Base-by-base conservation (phyloP, 2,113 vertebrate species). In the Notarius quadriscutis region DNA sequence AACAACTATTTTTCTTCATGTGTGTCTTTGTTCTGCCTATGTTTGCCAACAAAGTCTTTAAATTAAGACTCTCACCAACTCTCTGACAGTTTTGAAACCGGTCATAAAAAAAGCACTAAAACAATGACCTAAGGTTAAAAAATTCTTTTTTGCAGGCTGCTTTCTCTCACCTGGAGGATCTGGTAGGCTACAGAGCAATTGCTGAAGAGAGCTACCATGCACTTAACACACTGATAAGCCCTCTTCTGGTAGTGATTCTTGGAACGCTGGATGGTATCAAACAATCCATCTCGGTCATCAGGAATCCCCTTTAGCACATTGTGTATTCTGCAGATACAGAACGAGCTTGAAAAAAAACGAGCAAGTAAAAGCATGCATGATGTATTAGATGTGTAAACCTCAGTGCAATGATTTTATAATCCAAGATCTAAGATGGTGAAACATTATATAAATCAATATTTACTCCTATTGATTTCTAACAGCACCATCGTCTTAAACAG, bases 181-280 rank as follows among this genome's bases (percentile, higher is more conserved):
- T 99, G 98, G 92, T 99, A 98, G 62, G 98, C 98, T 91, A 99
- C 98, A 89, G 98, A 96, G 93, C 98, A 99, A 94, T 98, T 99
- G 95, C 96, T 99, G 91, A 99, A 99, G 71, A 99, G 96, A 69
- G 97, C 97, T 89, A 99, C 98, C 98, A 99, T 99, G 94, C 98
- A 99, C 92, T 99, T 99, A 94, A 99, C 99, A 94, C 98, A 99
- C 90, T 99, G 98, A 92, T 99, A 99, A 86, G 98, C 98, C 91
- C 98, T 95, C 93, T 99, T 99, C 94, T 99, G 98, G 91, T 99
- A 99, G 95, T 99, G 98, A 94, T 99, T 99, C 94, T 99, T 99
- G 6, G 98, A 99, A 91, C 98, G 97, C 91, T 99, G 98, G 93
- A 99, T 99, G 94, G 98, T 99, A 93, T 99, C 98, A 93, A 99